These are phyloP conservation scores for Physella acuta DNA, from an alignment of 1,140 invertebrate genomes.

Conservation along the genomic window DNA sequence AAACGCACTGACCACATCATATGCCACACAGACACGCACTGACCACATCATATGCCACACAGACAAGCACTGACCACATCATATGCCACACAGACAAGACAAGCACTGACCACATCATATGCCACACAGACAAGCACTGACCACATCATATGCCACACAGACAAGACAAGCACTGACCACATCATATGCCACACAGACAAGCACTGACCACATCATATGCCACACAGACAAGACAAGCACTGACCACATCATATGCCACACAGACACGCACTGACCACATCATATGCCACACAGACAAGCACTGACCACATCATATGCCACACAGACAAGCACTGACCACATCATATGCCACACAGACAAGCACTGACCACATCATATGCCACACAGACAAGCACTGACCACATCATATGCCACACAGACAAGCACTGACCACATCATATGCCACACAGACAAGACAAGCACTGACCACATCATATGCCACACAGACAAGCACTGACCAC, in stretches of 20 bases:
- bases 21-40: too few relatives aligned
- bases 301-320: too few relatives aligned
- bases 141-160: conserved; percentile 84
- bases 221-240: too few relatives aligned
- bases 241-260: too few relatives aligned
- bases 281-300: conserved; percentile 80
- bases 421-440: too few relatives aligned
- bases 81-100: conserved; percentile 83
- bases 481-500: too few relatives aligned
- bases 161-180: too few relatives aligned
- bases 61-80: conserved; percentile 69
- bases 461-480: conserved; percentile 80
- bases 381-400: conserved; percentile 62
- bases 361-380: too few relatives aligned
- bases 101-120: too few relatives aligned
- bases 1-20: conserved; percentile 75
- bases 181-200: neutral
- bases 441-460: neutral
- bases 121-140: conserved; percentile 51
- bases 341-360: conserved; percentile 84
- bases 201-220: conserved; percentile 75
- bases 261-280: conserved; percentile 69
- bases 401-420: conserved; percentile 84
- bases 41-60: neutral
- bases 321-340: conserved; percentile 65